Conservation (phyloP, 2,113 vertebrate genomes). For the Scalopus aquaticus region DNA sequence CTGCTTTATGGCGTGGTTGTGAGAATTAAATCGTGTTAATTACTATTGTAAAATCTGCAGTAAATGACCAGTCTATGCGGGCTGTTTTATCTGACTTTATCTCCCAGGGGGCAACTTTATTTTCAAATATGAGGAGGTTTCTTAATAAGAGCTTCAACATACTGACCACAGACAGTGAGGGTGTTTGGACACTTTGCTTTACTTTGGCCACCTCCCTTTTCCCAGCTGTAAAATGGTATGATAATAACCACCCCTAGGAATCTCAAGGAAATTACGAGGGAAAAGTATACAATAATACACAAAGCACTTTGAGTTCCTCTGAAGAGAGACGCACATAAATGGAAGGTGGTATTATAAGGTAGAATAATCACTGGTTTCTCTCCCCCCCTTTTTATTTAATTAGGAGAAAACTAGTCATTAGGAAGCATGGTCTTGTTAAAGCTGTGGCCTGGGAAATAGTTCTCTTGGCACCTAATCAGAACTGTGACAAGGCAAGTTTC, state of each 20-base stretch:
- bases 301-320: constrained; percentile 48
- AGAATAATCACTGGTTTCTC: constrained; percentile 35
- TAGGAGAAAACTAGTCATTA: constrained; percentile 77
- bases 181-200: background rate
- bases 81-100: constrained; percentile 35
- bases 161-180: background rate
- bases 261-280: background rate
- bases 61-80: background rate
- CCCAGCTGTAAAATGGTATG: constrained; percentile 70
- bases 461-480: constrained; percentile 60
- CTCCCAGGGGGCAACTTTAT: background rate
- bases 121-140: background rate
- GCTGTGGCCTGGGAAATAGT: constrained; percentile 69
- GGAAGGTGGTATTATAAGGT: constrained; percentile 41
- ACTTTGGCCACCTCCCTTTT: constrained; percentile 31
- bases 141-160: background rate
- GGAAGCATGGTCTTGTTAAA: constrained; percentile 69
- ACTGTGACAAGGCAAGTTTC: constrained; percentile 45
- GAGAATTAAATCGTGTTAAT: constrained; percentile 51
- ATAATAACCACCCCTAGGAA: constrained; percentile 57
- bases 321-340: constrained; percentile 71
- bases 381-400: constrained; percentile 71
- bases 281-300: constrained; percentile 16
- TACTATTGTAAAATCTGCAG: background rate
- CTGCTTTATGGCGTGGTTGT: constrained; percentile 55